Percentiles rank a stretch among this genome's conserved stretches.
phyloP scores from a whole-genome alignment of 2,888 invertebrate genomes.

The Tridacna crocea region DNA sequence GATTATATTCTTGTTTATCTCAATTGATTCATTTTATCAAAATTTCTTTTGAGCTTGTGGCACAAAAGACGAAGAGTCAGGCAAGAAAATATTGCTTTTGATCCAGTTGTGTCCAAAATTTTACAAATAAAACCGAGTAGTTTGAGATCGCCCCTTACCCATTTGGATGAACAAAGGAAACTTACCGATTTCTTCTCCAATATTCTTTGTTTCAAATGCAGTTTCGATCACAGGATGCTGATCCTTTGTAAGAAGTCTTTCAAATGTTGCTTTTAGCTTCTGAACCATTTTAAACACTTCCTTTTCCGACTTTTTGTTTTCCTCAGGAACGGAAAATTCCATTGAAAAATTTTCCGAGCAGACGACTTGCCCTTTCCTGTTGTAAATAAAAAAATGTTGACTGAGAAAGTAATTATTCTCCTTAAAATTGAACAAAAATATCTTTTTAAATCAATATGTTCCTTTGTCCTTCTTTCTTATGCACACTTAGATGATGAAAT shows the following conservation, averaged over 20 bases:
- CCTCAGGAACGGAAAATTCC: slow-evolving; percentile 46
- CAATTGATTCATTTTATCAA: too few relatives aligned
- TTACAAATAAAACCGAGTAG: neutral
- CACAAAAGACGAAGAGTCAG: too few relatives aligned
- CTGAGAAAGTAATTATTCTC: neutral
- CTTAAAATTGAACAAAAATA: neutral
- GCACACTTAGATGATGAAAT: neutral
- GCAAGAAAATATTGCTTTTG: too few relatives aligned
- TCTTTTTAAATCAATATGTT: neutral
- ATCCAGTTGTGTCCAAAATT: too few relatives aligned
- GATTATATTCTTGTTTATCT: too few relatives aligned
- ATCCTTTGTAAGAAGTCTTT: slow-evolving; percentile 46
- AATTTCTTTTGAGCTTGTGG: too few relatives aligned
- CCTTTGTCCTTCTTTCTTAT: neutral
- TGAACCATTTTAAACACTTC: slow-evolving; percentile 56
- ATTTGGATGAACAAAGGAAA: slow-evolving; percentile 25
- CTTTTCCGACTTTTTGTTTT: slow-evolving; percentile 39
- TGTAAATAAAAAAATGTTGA: neutral
- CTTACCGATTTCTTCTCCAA: slow-evolving; percentile 55
- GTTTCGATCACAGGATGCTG: slow-evolving; percentile 60
- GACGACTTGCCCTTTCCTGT: slow-evolving; percentile 27
- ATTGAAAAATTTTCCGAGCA: slow-evolving; percentile 29
- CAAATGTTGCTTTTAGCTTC: slow-evolving; percentile 57
- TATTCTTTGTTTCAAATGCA: slow-evolving; percentile 55
- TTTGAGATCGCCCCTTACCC: slow-evolving; percentile 34